A percentile compares a stretch with the other conserved stretches of the same genome.
phyloP scores from a whole-genome alignment of 2,797 vertebrate species.

The Masticophis lateralis region DNA sequence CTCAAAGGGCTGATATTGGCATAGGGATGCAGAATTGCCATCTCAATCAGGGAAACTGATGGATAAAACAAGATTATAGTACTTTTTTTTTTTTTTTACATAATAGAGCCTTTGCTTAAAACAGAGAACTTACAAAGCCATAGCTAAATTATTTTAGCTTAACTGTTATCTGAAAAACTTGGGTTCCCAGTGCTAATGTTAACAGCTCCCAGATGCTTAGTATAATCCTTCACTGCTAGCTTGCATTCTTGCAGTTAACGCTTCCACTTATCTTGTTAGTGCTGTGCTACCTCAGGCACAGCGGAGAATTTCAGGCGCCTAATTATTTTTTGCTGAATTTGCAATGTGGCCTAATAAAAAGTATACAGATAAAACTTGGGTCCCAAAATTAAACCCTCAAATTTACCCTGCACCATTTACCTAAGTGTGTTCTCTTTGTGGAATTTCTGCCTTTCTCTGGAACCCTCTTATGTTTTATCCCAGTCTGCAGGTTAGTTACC shows the following conservation, averaged over 20 bases:
- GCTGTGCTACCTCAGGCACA: not conserved
- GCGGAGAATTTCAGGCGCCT: not conserved
- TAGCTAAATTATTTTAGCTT: not conserved
- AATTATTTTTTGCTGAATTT: not conserved
- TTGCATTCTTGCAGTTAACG: not conserved
- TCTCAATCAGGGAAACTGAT: not conserved
- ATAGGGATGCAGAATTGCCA: not conserved
- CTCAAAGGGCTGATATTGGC: not conserved
- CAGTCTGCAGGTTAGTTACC: not conserved
- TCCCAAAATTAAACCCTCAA: not conserved
- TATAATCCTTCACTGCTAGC: not conserved
- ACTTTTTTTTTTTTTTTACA: not conserved
- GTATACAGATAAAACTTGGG: not conserved
- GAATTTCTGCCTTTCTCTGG: not conserved
- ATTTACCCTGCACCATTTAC: not conserved
- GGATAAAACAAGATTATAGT: not conserved
- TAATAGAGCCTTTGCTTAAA: not conserved
- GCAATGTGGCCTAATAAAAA: not conserved
- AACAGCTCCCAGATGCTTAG: not conserved
- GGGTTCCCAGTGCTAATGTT: not conserved
- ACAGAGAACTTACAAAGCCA: not conserved
- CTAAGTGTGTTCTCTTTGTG: not conserved
- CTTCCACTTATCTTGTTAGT: not conserved
- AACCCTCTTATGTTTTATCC: not conserved
- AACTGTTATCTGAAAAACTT: not conserved